Percentiles rank a stretch among this genome's conserved stretches.
Evolutionary conservation across 2,113 vertebrate species (phyloP).

Genomic region (Corythornis vintsioides): DNA sequence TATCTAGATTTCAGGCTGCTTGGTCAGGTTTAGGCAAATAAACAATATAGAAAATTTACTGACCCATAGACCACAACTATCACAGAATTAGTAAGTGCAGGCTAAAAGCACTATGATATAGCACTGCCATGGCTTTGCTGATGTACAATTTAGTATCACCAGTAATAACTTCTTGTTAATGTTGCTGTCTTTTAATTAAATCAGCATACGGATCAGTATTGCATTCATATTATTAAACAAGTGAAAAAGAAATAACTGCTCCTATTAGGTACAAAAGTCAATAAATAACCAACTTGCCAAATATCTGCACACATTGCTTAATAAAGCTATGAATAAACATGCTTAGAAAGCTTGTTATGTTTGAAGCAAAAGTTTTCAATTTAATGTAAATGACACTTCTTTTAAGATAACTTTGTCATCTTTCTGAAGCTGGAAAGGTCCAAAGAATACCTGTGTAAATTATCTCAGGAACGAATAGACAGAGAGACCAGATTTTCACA

Average conservation of each 20-base stretch:
- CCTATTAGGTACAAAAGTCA: not conserved
- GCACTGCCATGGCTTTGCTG: not conserved
- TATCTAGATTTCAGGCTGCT: not conserved
- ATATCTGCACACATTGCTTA: not conserved
- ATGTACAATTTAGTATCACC: not conserved
- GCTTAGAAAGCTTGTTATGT: not conserved
- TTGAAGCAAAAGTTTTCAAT: not conserved
- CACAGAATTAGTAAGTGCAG: not conserved
- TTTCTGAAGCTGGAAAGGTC: not conserved
- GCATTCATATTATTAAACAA: not conserved
- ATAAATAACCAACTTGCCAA: not conserved
- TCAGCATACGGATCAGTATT: not conserved
- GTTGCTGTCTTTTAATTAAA: not conserved
- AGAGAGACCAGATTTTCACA: not conserved
- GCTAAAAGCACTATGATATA: not conserved
- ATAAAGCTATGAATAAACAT: not conserved
- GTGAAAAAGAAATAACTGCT: not conserved
- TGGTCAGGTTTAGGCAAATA: accelerated
- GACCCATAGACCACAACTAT: not conserved
- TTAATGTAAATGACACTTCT: not conserved
- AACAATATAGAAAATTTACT: not conserved
- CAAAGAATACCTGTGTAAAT: not conserved
- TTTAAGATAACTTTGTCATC: not conserved
- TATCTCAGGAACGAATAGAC: not conserved
- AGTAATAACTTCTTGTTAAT: not conserved